These are phyloP conservation scores for Buphagus erythrorhynchus DNA, from an alignment of 2,797 vertebrate species.

Conservation along the genomic window DNA sequence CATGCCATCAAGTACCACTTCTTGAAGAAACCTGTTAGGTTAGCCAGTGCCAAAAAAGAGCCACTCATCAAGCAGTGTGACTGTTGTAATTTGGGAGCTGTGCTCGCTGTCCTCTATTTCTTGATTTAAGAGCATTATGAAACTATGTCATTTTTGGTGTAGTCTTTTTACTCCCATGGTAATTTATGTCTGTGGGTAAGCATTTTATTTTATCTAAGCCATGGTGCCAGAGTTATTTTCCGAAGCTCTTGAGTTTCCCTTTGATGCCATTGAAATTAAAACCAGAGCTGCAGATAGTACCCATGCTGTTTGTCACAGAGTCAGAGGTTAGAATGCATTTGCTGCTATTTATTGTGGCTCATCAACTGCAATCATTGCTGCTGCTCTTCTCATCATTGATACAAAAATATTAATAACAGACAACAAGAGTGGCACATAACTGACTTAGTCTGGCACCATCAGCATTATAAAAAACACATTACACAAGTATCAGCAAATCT, in stretches of 20 bases:
- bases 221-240: constrained; percentile 71
- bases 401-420: constrained; percentile 74
- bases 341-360: constrained; percentile 71
- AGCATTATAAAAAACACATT: constrained; percentile 43
- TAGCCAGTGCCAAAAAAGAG: constrained; percentile 34
- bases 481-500: constrained; percentile 24
- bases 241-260: constrained; percentile 72
- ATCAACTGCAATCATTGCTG: constrained; percentile 40
- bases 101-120: constrained; percentile 19
- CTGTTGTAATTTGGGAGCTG: constrained; percentile 22
- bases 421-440: constrained; percentile 62
- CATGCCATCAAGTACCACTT: not conserved
- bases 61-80: not conserved
- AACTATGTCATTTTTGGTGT: constrained; percentile 72
- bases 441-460: constrained; percentile 72
- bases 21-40: constrained; percentile 29
- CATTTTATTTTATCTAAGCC: constrained; percentile 79
- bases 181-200: constrained; percentile 78
- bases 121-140: constrained; percentile 75
- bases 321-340: constrained; percentile 76
- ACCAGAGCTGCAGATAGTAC: constrained; percentile 60
- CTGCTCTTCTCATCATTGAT: constrained; percentile 57
- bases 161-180: constrained; percentile 72
- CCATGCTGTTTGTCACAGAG: constrained; percentile 71
- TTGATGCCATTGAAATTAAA: constrained; percentile 79